Evolutionary conservation across 2,113 vertebrate species (phyloP).

Genomic region (Caranx melampygus): DNA sequence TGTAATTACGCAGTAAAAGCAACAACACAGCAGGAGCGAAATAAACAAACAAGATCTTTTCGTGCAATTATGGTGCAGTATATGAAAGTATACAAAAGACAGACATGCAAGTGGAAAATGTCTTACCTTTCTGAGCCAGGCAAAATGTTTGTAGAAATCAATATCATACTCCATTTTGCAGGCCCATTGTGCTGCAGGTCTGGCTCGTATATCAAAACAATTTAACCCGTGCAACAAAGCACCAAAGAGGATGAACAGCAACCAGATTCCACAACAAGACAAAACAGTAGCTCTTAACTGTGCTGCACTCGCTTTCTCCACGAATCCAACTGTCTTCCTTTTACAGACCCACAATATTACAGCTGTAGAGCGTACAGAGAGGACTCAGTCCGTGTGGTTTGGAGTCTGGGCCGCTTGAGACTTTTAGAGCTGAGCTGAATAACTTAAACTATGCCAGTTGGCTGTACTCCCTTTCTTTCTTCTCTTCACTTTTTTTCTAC

Average conservation of each 20-base stretch:
- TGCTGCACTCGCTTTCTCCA: conserved; percentile 40
- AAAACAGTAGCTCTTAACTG: conserved; percentile 47
- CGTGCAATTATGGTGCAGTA: background rate
- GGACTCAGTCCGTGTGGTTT: conserved; percentile 85
- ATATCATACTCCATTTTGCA: conserved; percentile 96
- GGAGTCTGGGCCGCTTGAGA: conserved; percentile 80
- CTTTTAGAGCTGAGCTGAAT: conserved; percentile 77
- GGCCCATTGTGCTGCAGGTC: conserved; percentile 88
- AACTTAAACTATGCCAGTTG: conserved; percentile 82
- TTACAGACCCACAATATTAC: conserved; percentile 70
- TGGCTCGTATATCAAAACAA: conserved; percentile 58
- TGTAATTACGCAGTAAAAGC: conserved; percentile 40
- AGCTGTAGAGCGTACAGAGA: conserved; percentile 59
- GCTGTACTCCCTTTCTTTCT: conserved; percentile 72
- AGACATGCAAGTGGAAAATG: conserved; percentile 44
- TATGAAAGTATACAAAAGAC: background rate
- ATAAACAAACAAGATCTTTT: conserved; percentile 17
- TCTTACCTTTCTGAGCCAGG: conserved; percentile 98
- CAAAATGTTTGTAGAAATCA: conserved; percentile 98
- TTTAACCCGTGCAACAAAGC: conserved; percentile 39
- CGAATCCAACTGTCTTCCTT: conserved; percentile 40
- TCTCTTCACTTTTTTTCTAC: conserved; percentile 59
- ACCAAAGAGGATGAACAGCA: conserved; percentile 14
- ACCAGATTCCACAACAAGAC: conserved; percentile 48
- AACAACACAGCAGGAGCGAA: conserved; percentile 32